Conservation (phyloP, 2,888 invertebrate genomes). For the Zaprionus lineosus region DNA sequence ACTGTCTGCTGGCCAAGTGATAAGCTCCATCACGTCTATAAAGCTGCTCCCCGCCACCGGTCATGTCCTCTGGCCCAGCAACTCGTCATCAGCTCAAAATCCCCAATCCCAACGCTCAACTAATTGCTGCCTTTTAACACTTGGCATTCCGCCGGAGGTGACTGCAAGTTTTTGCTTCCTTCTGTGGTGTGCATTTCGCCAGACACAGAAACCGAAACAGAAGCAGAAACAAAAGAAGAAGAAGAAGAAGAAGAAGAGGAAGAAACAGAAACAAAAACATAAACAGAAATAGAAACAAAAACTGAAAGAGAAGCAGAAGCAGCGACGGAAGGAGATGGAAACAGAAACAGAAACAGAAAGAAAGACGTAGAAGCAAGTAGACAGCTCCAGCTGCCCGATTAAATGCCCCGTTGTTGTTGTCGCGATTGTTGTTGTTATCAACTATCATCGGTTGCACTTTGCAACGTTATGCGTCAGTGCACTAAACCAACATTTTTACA, state of each 20-base stretch:
- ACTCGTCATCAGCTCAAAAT: too few species aligned
- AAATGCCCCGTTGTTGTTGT: constrained; percentile 51
- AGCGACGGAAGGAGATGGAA: too few species aligned
- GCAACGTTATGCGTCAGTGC: constrained; percentile 69
- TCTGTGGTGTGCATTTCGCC: constrained; percentile 57
- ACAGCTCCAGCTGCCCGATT: constrained; percentile 39
- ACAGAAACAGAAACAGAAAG: too few species aligned
- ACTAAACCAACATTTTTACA: constrained; percentile 78
- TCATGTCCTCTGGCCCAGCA: too few species aligned
- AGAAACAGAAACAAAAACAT: too few species aligned
- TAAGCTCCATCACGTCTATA: constrained; percentile 47
- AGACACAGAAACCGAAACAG: too few species aligned
- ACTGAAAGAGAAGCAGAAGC: too few species aligned
- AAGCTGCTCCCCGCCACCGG: not conserved
- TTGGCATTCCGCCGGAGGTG: constrained; percentile 36
- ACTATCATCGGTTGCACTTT: constrained; percentile 53
- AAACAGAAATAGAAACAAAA: too few species aligned
- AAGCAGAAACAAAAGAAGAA: too few species aligned
- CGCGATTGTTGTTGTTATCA: constrained; percentile 50
- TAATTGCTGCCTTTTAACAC: constrained; percentile 72
- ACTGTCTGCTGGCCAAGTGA: constrained; percentile 72
- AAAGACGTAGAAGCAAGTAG: not conserved
- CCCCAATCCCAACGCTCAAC: constrained; percentile 35
- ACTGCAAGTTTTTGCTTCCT: constrained; percentile 12
- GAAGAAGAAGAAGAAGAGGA: too few species aligned